Evolutionary conservation across 2,888 invertebrate genomes (phyloP), one percentile per base, ranked within the genome.

Genomic region (Torymus tubicola): DNA sequence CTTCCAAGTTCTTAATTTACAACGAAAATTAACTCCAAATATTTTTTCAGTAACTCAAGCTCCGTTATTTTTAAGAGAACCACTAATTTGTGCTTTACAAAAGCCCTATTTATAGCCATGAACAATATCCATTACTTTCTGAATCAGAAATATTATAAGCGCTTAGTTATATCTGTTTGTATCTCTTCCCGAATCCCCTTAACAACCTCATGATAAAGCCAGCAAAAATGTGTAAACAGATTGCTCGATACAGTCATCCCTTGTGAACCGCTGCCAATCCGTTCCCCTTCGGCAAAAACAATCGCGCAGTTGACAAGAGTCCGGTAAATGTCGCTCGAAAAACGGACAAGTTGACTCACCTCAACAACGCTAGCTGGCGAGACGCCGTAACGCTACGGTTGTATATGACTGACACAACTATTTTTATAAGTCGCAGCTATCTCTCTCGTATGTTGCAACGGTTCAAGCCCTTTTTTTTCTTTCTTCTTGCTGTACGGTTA

Each of bases 341-440:
- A 55, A 24, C 68, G 68, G 70, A 21, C 53, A 13, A 53, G 77
- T 74, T 78, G 81, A 81, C 74, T 78, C 78, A 74, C 64, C 71
- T 64, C 16, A 50, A 16, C n/a, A 68, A 57, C 52, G n/a, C n/a
- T n/a, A n/a, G 55, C 21, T 55, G 53, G 14, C 72, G 53, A 63
- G 75, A 58, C 31, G 31, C 31, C 8, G 8, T 31, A 31, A 31
- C 3, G 3, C n/a, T 10, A 50, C 52, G 18, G 65, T n/a, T 31
- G 50, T 60, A 70, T 78, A 75, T 78, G 81, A 81, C 74, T 78
- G 81, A 78, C 81, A 64, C 21, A 71, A 74, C 81, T 81, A 81
- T 81, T 81, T 81, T 81, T 78, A 81, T 71, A 81, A 81, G 65
- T 81, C 58, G 31, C 31, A 8, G 5, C 2, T 65, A 73, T 81